These are phyloP conservation scores for Perdita meconis DNA, from an alignment of 2,888 invertebrate genomes.

Conservation along the genomic window DNA sequence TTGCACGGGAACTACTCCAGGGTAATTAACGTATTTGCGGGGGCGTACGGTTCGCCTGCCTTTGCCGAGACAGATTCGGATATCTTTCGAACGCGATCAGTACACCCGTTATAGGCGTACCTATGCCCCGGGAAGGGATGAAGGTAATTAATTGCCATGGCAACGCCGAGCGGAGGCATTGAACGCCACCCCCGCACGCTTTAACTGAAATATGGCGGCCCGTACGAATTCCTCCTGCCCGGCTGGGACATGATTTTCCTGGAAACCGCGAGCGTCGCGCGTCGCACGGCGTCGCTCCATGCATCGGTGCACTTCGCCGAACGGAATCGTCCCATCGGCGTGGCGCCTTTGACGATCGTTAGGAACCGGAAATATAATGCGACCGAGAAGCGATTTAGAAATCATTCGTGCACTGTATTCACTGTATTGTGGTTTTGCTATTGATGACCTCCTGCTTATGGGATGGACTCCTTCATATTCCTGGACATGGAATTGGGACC, in stretches of 20 bases:
- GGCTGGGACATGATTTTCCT: conserved; percentile 59
- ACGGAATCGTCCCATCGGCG: conserved; percentile 33
- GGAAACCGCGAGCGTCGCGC: too few species aligned
- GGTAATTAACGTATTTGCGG: conserved; percentile 67
- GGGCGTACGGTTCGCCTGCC: conserved; percentile 28
- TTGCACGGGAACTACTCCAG: conserved; percentile 40
- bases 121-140: conserved; percentile 80
- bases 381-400: conserved; percentile 21
- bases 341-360: conserved; percentile 39
- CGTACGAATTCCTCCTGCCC: conserved; percentile 80
- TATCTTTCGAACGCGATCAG: conserved; percentile 74
- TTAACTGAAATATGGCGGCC: conserved; percentile 84
- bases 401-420: neutral
- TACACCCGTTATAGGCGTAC: conserved; percentile 81
- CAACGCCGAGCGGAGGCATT: conserved; percentile 82
- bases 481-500: too few species aligned
- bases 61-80: conserved; percentile 62
- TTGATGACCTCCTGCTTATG: too few species aligned
- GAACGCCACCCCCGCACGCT: conserved; percentile 81
- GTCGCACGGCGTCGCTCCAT: conserved; percentile 51
- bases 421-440: neutral
- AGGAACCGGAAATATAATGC: conserved; percentile 36
- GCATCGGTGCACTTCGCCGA: conserved; percentile 32
- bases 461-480: too few species aligned
- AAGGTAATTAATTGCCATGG: conserved; percentile 84